A percentile compares a stretch with the other conserved stretches of the same genome.
Conservation (phyloP, 2,888 invertebrate species). For the Nomada ruficornis region DNA sequence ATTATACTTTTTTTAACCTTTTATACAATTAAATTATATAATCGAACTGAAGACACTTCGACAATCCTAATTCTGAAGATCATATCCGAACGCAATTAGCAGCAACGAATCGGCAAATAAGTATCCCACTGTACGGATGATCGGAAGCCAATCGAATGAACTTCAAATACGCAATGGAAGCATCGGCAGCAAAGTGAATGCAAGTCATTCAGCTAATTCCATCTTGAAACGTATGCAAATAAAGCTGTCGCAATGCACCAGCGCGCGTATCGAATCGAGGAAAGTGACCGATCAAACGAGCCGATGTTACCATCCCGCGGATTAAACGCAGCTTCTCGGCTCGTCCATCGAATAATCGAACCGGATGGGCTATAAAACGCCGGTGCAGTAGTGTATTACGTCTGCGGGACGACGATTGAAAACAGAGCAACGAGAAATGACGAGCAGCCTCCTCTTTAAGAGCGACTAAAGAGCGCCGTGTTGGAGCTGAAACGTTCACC, state of each 20-base stretch:
- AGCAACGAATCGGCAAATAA: too few relatives aligned
- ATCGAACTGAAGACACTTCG: too few relatives aligned
- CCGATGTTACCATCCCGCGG: neutral
- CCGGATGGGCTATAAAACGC: constrained; percentile 45
- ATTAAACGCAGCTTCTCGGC: constrained; percentile 16
- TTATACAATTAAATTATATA: too few relatives aligned
- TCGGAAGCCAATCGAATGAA: constrained; percentile 1
- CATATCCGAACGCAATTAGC: too few relatives aligned
- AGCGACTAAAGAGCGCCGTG: neutral
- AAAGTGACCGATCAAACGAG: constrained; percentile 31
- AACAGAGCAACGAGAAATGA: constrained; percentile 33
- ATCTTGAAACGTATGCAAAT: constrained; percentile 17
- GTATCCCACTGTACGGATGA: neutral
- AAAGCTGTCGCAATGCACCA: constrained; percentile 10
- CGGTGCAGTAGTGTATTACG: constrained; percentile 8
- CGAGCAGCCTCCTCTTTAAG: constrained; percentile 3
- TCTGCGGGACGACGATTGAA: constrained; percentile 34
- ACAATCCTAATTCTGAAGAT: too few relatives aligned
- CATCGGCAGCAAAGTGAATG: neutral
- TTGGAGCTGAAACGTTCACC: neutral
- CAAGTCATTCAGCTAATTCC: constrained; percentile 16
- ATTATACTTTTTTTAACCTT: too few relatives aligned
- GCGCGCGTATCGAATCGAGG: constrained; percentile 16
- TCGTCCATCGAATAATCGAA: constrained; percentile 55
- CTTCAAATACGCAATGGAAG: neutral